Base-by-base conservation (phyloP, 1,140 invertebrate genomes). In the Macrosteles quadrilineatus region DNA sequence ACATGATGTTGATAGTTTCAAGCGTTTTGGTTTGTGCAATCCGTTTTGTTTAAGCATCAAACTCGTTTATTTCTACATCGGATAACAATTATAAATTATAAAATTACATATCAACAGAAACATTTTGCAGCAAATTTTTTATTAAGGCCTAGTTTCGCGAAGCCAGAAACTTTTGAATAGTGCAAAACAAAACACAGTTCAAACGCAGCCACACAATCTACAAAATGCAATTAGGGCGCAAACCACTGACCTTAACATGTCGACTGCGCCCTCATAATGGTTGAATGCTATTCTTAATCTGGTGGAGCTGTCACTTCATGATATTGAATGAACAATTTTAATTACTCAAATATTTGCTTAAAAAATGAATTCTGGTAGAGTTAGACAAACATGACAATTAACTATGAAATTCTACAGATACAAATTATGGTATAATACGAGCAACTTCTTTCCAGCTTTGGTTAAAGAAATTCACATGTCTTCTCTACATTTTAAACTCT, bases 41-140 rank as follows among this genome's bases (percentile, higher is more conserved):
- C 32, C 4, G 4, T 6, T 36, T 4, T 6, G 14, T 6, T 36
- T 36, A 36, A 36, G 32, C 32, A 36, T 36, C 14, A 14, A 36
- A 36, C 32, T 4, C 32, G 14, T 36, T 36, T 36, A 36, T 36
- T 6, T 36, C 32, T 36, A 36, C 47, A 19, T 11, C n/a, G 47
- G 47, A n/a, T 19, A 4, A n/a, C 47, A 50, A 50, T 17, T 9
- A 9, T 17, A 9, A 50, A 6, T 23, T 50, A n/a, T 19, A 50
- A 50, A 50, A 50, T 17, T 9, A 23, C 77, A 62, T 3, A 62
- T 62, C 57, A 62, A 62, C 57, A 62, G 57, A 62, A 30, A 62
- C 57, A 62, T 62, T 62, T 62, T 62, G 57, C 57, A 62, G 57
- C 47, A n/a, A n/a, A n/a, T n/a, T n/a, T n/a, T n/a, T n/a, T n/a